Base-by-base conservation (phyloP, 2,888 invertebrate species). In the Papilio gigon region DNA sequence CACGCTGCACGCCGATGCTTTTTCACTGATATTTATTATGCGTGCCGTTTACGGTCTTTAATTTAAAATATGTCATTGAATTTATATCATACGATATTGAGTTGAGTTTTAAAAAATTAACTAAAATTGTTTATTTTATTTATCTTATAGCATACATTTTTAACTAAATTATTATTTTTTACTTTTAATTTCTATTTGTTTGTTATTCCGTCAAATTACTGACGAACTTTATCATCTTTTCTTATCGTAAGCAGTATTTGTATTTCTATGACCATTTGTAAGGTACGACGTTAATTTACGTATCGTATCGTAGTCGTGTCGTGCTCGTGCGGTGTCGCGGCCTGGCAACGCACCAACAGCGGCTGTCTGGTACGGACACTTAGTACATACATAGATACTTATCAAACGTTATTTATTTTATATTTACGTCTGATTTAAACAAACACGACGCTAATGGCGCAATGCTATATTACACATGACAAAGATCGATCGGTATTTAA, bases 21-120 rank as follows among this genome's bases (percentile, higher is more conserved):
- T 84, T 83, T 82, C 79, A 79, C 75, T 79, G 73, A 81, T 83
- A 86, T 88, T 88, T 88, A 88, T 87, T 81, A 79, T 74, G 86
- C 86, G 83, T 86, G 78, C 84, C 25, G 67, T 67, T 69, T 65
- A 71, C 60, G 68, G 60, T 65, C 33, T 69, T 67, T 61, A 64
- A 68, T 70, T 70, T 65, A 65, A 72, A 68, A 64, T 64, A 69
- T 63, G 53, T 63, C 44, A 47, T 37, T 22, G 8, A 53, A 44
- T 68, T 68, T 68, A 68, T 22, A 65, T 25, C 60, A n/a, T 22
- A 64, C 68, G 68, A 68, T 50, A 33, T 22, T 66, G 25, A 30
- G 11, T 56, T n/a, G 11, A 27, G 30, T 30, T 20, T 25, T 0
- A 0, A 53, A 5, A 27, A 22, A 5, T 14, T 53, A 4, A 35